A percentile compares a stretch with the other conserved stretches of the same genome.
phyloP scores from a whole-genome alignment of 2,797 vertebrate species.

The Pseudochirops cupreus region DNA sequence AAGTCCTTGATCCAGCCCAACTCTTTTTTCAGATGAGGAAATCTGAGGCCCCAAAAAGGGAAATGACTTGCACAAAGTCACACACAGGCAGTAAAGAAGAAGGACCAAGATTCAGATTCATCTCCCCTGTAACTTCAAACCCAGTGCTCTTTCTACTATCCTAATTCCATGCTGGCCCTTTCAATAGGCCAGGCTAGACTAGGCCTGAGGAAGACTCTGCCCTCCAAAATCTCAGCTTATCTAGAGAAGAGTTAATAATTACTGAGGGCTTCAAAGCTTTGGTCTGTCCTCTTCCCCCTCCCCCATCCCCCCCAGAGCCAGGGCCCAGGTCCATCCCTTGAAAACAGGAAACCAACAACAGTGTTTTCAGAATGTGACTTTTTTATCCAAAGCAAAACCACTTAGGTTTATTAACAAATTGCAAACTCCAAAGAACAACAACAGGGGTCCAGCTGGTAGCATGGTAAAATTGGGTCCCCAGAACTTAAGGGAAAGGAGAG shows the following conservation, averaged over 20 bases:
- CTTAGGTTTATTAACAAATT: not conserved
- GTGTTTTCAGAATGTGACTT: not conserved
- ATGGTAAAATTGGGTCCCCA: not conserved
- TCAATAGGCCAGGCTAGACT: not conserved
- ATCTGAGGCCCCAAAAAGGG: not conserved
- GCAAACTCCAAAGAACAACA: not conserved
- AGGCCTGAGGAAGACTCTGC: not conserved
- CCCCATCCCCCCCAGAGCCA: not conserved
- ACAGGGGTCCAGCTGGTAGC: not conserved
- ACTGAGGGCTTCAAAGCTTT: not conserved
- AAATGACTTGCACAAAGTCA: not conserved
- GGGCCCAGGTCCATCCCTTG: not conserved
- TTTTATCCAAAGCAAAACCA: not conserved
- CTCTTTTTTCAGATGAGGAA: not conserved
- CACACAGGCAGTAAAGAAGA: not conserved
- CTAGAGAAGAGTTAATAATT: not conserved
- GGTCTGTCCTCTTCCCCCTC: not conserved
- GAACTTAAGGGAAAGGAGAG: not conserved
- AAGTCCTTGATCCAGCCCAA: not conserved
- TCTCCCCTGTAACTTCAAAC: not conserved
- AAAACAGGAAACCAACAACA: not conserved
- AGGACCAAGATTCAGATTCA: not conserved
- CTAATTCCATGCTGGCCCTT: not conserved
- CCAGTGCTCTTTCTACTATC: not conserved
- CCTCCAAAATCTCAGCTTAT: not conserved